Base-by-base conservation (phyloP, 2,888 invertebrate species). In the Drosophila acutilabella region DNA sequence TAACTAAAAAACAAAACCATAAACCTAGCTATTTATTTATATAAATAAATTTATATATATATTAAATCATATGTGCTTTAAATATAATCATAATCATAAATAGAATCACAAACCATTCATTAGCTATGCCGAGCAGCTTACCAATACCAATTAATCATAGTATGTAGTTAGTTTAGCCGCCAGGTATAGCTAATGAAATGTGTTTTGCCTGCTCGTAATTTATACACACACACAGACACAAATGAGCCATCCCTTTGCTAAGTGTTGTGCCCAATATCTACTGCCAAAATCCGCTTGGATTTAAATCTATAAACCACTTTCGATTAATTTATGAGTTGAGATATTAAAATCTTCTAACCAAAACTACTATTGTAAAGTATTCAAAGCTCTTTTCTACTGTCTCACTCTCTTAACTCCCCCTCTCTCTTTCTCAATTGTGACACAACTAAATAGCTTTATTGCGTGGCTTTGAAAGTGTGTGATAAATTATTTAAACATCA, bases 401-500 rank as follows among this genome's bases (percentile, higher is more conserved):
- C 36, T 42, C 8, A 45, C 38, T 30, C 20, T 51, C 13, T 30
- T 38, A 47, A 30, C 8, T 8, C 30, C 1, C 64, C 58, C n/a
- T 26, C 13, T 64, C 14, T 45, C 47, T 64, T 45, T 57, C 26
- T 48, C 13, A 53, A 62, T 18, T 18, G 8, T 4, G 8, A 50
- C 2, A 20, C 71, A 80, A 80, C 71, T 71, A 45, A 57, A 66
- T 73, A 69, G 75, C 64, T 66, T 70, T 33, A 66, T 54, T 64
- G 54, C 64, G 54, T 72, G 84, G 89, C 76, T 71, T 72, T 44
- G 62, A 47, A 58, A 65, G 88, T 87, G 89, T 85, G 85, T 85
- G 72, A 72, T 89, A 89, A 87, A 87, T 84, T 85, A 79, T 77
- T 75, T 87, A 89, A 85, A 84, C 41, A 38, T 69, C 58, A 76